phyloP scores from a whole-genome alignment of 2,888 invertebrate genomes.

The Theodoxus fluviatilis region DNA sequence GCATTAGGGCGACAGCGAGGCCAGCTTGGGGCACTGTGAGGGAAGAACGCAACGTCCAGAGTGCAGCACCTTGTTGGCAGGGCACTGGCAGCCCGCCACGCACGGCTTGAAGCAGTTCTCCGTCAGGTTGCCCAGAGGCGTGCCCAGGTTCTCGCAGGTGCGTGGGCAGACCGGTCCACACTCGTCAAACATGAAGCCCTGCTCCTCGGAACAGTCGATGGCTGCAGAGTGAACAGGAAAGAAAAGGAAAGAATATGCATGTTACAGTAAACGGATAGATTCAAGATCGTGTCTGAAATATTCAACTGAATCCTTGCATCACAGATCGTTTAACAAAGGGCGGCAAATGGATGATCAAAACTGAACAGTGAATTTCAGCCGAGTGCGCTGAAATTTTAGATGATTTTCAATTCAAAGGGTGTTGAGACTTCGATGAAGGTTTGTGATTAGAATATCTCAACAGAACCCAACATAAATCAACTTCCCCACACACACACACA shows the following conservation, averaged over 20 bases:
- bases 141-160: slow-evolving; percentile 56
- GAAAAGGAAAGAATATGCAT: no score
- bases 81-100: slow-evolving; percentile 62
- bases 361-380: background rate
- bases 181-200: slow-evolving; percentile 64
- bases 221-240: slow-evolving; percentile 46
- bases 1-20: no score
- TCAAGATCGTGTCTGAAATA: no score
- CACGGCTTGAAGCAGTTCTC: slow-evolving; percentile 62
- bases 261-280: no score
- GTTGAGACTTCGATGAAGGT: no score
- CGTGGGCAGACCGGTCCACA: slow-evolving; percentile 63
- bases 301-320: background rate
- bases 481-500: background rate
- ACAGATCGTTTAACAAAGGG: background rate
- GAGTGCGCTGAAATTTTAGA: background rate
- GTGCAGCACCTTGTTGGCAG: slow-evolving; percentile 61
- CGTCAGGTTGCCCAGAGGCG: slow-evolving; percentile 46
- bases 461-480: background rate
- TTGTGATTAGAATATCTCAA: no score
- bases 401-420: no score
- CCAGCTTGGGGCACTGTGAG: slow-evolving; percentile 57
- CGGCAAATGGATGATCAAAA: background rate
- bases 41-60: slow-evolving; percentile 55
- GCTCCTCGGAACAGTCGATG: slow-evolving; percentile 53